Evolutionary conservation across 92 coral and sea anemone genomes (phyloP).

Genomic region (Muricea muricata): DNA sequence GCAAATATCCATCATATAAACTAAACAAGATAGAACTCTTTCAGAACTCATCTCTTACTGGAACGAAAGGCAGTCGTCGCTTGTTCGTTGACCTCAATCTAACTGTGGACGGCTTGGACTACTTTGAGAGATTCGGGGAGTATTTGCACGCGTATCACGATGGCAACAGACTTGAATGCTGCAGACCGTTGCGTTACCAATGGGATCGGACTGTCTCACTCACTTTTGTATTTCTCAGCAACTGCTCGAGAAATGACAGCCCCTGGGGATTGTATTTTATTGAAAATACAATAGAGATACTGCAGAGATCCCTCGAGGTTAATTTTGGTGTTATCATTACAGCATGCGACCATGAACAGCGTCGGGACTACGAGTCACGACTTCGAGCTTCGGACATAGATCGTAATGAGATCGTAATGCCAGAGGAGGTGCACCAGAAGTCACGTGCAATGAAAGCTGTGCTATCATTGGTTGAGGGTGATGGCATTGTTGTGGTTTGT

Average conservation of each 20-base stretch:
- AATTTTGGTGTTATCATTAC: conserved; percentile 11
- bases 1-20: conserved; percentile 31
- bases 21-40: conserved; percentile 15
- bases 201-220: conserved; percentile 12
- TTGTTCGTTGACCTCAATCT: conserved; percentile 21
- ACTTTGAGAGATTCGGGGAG: conserved; percentile 13
- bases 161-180: not conserved
- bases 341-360: conserved; percentile 23
- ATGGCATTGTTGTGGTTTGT: conserved; percentile 20
- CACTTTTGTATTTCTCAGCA: not conserved
- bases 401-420: conserved; percentile 4
- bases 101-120: conserved; percentile 37
- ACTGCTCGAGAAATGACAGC: not conserved
- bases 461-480: conserved; percentile 16
- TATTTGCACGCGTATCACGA: not conserved
- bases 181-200: not conserved
- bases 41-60: not conserved
- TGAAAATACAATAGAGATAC: conserved; percentile 17
- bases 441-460: conserved; percentile 33
- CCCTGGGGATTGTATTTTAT: conserved; percentile 23
- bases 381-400: conserved; percentile 30
- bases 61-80: not conserved
- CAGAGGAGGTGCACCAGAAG: not conserved
- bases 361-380: conserved; percentile 2
- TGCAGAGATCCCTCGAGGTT: conserved; percentile 11